Conservation (phyloP, 1,140 invertebrate genomes). For the Harlomillsia oculata region DNA sequence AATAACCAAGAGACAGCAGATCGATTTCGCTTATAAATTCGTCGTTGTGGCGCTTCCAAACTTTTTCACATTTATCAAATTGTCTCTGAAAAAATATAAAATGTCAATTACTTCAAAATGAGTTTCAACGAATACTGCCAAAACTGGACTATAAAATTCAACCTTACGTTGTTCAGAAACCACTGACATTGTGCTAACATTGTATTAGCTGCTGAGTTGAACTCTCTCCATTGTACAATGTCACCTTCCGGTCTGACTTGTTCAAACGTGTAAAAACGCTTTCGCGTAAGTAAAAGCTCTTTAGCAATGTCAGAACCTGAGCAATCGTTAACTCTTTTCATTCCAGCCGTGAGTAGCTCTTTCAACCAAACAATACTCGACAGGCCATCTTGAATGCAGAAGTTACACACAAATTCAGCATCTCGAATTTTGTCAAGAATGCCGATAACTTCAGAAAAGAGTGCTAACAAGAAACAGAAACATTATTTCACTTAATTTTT, state of each 20-base stretch:
- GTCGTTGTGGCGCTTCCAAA: slow-evolving; percentile 30
- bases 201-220: slow-evolving; percentile 17
- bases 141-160: neutral
- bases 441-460: slow-evolving; percentile 1
- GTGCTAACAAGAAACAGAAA: no score
- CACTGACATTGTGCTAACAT: slow-evolving; percentile 19
- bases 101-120: neutral
- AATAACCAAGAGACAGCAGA: slow-evolving; percentile 9
- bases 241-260: slow-evolving; percentile 13
- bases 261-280: slow-evolving; percentile 32
- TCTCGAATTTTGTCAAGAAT: slow-evolving; percentile 12
- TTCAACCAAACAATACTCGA: slow-evolving; percentile 19
- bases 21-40: slow-evolving; percentile 24
- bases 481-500: no score
- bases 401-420: slow-evolving; percentile 24
- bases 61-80: slow-evolving; percentile 23
- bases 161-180: slow-evolving; percentile 23
- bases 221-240: slow-evolving; percentile 22
- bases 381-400: slow-evolving; percentile 6
- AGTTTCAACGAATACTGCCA: neutral
- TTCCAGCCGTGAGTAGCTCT: slow-evolving; percentile 18
- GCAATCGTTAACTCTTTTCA: slow-evolving; percentile 5
- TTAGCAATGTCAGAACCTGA: neutral
- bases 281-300: slow-evolving; percentile 5
- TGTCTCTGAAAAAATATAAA: slow-evolving; percentile 16